A percentile compares a stretch with the other conserved stretches of the same genome.
These are phyloP conservation scores for Gobio occitaniae DNA, from an alignment of 2,797 vertebrate species.

Conservation along the genomic window DNA sequence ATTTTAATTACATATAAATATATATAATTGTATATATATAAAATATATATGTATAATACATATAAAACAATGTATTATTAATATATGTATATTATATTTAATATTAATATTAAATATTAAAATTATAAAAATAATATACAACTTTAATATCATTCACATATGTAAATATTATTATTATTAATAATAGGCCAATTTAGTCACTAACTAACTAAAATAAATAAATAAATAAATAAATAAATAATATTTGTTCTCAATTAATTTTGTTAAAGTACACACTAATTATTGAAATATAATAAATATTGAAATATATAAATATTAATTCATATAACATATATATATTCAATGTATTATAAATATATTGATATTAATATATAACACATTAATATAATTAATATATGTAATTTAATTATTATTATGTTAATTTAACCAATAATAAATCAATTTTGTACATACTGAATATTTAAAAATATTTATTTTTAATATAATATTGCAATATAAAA, in stretches of 20 bases:
- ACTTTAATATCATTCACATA: background rate
- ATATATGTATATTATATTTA: too few species aligned
- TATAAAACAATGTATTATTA: too few species aligned
- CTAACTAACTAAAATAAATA: background rate
- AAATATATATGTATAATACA: too few species aligned
- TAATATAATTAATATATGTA: background rate
- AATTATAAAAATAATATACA: background rate
- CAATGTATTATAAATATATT: background rate
- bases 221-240: background rate
- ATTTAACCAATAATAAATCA: background rate
- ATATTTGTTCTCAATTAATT: background rate
- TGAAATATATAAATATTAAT: background rate
- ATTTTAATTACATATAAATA: too few species aligned
- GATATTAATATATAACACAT: background rate
- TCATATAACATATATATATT: background rate
- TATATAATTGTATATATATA: too few species aligned
- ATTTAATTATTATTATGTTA: background rate
- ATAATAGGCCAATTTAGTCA: background rate
- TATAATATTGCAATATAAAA: background rate
- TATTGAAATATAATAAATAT: too few species aligned
- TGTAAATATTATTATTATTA: background rate
- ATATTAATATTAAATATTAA: too few species aligned
- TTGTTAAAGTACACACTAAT: too few species aligned
- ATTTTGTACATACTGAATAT: background rate
- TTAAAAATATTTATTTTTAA: background rate